Evolutionary conservation across 30 jellyfish, hydroid and myxozoan species (phyloP).

Genomic region (Phacellophora camtschatica): DNA sequence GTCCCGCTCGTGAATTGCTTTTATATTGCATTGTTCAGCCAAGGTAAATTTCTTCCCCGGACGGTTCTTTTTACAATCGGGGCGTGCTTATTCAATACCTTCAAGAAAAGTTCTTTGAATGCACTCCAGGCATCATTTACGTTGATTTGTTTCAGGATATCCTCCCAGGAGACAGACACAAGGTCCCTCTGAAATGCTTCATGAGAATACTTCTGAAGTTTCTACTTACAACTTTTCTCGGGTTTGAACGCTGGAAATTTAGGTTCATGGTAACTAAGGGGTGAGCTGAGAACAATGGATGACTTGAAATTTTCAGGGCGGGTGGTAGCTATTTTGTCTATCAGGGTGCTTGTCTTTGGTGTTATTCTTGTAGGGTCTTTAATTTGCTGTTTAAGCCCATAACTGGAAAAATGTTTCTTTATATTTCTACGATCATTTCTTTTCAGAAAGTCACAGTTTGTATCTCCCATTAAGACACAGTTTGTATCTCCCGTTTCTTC

Average conservation of each 20-base stretch:
- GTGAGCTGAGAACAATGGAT: constrained; percentile 59
- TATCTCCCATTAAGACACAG: constrained; percentile 51
- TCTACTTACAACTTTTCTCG: constrained; percentile 47
- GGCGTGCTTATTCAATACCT: constrained; percentile 39
- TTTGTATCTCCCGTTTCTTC: too few species aligned
- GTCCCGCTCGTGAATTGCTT: constrained; percentile 22
- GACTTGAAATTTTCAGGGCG: constrained; percentile 53
- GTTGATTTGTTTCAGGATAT: constrained; percentile 5
- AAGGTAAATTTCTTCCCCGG: constrained; percentile 57
- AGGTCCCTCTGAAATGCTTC: constrained; percentile 63
- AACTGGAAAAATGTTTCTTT: constrained; percentile 13
- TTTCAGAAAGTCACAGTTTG: constrained; percentile 26
- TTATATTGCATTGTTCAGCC: constrained; percentile 54
- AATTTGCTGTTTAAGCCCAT: constrained; percentile 45
- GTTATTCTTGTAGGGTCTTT: constrained; percentile 57
- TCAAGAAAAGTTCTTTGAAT: constrained; percentile 23
- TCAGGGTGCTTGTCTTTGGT: constrained; percentile 51
- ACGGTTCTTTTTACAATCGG: constrained; percentile 45
- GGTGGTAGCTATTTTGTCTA: constrained; percentile 46
- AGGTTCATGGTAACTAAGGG: constrained; percentile 68
- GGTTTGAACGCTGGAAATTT: constrained; percentile 50
- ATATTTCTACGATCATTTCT: constrained; percentile 33
- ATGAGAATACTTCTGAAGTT: constrained; percentile 50
- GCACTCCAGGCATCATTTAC: constrained; percentile 50
- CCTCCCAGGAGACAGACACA: constrained; percentile 39